Evolutionary conservation across 2,113 vertebrate genomes (phyloP).

Genomic region (Peromyscus leucopus): DNA sequence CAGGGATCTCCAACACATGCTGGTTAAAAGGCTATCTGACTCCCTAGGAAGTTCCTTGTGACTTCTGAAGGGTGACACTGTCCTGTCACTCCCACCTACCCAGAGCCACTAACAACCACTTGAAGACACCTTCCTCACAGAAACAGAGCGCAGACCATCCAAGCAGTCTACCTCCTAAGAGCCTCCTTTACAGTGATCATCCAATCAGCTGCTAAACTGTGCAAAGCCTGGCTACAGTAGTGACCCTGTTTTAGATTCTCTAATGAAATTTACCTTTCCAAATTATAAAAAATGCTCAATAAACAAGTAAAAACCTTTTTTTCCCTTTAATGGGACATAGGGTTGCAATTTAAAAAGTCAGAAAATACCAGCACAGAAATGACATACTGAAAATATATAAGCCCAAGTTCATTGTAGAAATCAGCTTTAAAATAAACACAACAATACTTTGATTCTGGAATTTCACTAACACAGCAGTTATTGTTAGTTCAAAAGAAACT

Average conservation of each 20-base stretch:
- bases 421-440: slow-evolving; percentile 5
- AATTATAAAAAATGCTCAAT: slow-evolving; percentile 5
- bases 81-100: neutral
- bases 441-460: neutral
- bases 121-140: neutral
- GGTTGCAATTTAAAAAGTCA: slow-evolving; percentile 13
- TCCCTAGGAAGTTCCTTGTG: slow-evolving; percentile 20
- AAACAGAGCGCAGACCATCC: neutral
- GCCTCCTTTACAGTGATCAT: neutral
- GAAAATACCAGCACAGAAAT: neutral
- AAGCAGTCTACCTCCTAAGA: slow-evolving; percentile 6
- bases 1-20: neutral
- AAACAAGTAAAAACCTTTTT: neutral
- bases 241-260: neutral
- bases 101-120: neutral
- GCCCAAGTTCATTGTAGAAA: slow-evolving; percentile 24
- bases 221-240: neutral
- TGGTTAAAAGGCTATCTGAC: neutral
- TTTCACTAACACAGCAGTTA: slow-evolving; percentile 20
- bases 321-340: neutral
- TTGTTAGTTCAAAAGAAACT: neutral
- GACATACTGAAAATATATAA: slow-evolving; percentile 19
- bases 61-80: neutral
- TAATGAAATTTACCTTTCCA: slow-evolving; percentile 46
- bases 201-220: neutral